Evolutionary conservation across 2,888 invertebrate genomes (phyloP), one percentile per base, ranked within the genome.

Genomic region (Reticulitermes lucifugus): DNA sequence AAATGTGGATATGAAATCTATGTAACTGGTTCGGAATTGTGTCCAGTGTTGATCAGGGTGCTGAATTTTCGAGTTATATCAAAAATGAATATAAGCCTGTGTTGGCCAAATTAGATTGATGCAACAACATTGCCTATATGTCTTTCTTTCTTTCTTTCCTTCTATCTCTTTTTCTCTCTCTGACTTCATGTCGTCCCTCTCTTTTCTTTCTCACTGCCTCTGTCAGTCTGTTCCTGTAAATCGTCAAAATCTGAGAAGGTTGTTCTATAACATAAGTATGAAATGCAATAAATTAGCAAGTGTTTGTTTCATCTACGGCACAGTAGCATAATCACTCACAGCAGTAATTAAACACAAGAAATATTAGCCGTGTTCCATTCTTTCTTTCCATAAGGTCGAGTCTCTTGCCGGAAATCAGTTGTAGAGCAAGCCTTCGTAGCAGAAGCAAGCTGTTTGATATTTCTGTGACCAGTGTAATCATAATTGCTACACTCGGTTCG

Each of bases 391-490:
- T 29, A 71, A 71, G 71, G 71, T 25, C 71, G 35, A 71, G 18
- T 29, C 2, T 14, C 25, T 2, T 71, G 12, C 35, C 60, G 60
- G 60, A 60, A 60, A 60, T 60, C 65, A 65, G 65, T 25, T 65
- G 65, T 65, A 65, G 12, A n/a, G n/a, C 65, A 65, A 65, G 25
- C 65, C 1, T 65, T 65, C 25, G 5, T 6, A n/a, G 65, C 65
- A 73, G 41, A 73, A 14, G 41, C 9, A 73, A 41, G 35, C 22
- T 77, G n/a, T 65, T 25, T 65, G 65, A 25, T 65, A 65, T 65
- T 65, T 65, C 65, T 25, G 77, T 77, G 77, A 77, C 77, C 77
- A 77, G 51, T 51, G 77, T 77, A 51, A 77, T 77, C 41, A 35
- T 71, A 29, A 71, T 71, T 71, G 71, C 35, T 71, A 9, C 43